Base-by-base conservation (phyloP, 2,888 invertebrate species). In the Malthinus flaveolus region DNA sequence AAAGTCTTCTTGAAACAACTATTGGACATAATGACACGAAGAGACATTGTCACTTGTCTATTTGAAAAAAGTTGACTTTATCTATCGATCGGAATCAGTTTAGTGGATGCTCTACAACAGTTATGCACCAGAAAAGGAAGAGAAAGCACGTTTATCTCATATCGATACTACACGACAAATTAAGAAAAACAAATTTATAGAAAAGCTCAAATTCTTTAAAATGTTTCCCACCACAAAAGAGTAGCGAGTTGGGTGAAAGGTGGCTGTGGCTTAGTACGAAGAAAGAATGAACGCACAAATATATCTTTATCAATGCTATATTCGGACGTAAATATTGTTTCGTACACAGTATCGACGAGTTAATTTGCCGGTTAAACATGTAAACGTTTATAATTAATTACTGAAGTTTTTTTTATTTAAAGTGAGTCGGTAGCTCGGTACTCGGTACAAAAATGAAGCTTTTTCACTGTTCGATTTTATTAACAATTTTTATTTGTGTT, bases 261-360 rank as follows among this genome's bases (percentile, higher is more conserved):
- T 46, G 46, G 15, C 31, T 23, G 23, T 23, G 2, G 23, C 23
- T 23, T 23, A 3, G 23, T 23, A 23, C 23, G 5, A 5, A 23
- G 5, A 23, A 5, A 23, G 23, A 23, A 46, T 12, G 6, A 46
- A 56, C 59, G 61, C 57, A 49, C 52, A 62, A 57, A 61, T 59
- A 61, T 64, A 66, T 65, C 61, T 49, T 57, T 57, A 57, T 58
- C 48, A 58, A 61, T 61, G 61, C 60, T 52, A 54, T 61, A 66
- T 63, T 56, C 49, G 51, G 56, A 51, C 53, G 55, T 57, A 47
- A 52, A 61, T 42, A 42, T 42, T 42, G n/a, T 23, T 42, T n/a
- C n/a, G 23, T 11, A 15, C 39, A 42, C 23, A 9, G 39, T 32
- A 10, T 32, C n/a, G 32, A 32, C 9, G 39, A 42, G 7, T 42